phyloP scores from a whole-genome alignment of 2,888 invertebrate species.

The Hoplodrina ambigua region DNA sequence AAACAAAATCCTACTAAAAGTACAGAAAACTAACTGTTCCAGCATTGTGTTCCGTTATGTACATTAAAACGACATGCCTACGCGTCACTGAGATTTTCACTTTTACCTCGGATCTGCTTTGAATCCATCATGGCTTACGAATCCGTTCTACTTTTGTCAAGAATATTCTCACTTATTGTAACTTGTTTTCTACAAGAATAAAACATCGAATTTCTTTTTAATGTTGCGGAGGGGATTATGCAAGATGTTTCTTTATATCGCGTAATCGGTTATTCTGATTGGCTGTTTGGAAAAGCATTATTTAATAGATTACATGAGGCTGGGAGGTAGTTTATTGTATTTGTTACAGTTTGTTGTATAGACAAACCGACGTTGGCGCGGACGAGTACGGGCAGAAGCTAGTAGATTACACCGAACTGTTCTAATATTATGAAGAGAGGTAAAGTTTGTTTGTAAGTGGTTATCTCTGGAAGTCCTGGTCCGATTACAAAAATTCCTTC shows the following conservation, averaged over 20 bases:
- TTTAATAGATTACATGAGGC: not conserved
- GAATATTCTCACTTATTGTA: constrained; percentile 40
- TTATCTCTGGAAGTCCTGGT: too few species aligned
- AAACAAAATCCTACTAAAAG: constrained; percentile 20
- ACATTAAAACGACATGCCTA: constrained; percentile 51
- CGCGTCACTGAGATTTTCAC: constrained; percentile 51
- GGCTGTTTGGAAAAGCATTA: not conserved
- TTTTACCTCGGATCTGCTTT: constrained; percentile 58
- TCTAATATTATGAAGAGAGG: not conserved
- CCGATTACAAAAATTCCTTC: too few species aligned
- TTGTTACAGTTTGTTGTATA: too few species aligned
- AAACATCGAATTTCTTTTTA: constrained; percentile 9
- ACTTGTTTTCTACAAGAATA: constrained; percentile 29
- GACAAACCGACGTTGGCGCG: too few species aligned
- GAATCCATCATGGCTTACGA: constrained; percentile 52
- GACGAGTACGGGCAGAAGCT: too few species aligned
- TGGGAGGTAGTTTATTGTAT: too few species aligned
- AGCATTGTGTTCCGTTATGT: constrained; percentile 41
- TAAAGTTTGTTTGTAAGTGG: too few species aligned
- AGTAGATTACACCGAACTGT: not conserved
- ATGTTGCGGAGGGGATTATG: not conserved
- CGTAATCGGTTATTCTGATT: not conserved
- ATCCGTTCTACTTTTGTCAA: constrained; percentile 39
- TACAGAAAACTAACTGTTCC: constrained; percentile 36
- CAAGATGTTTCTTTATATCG: not conserved